A percentile compares a stretch with the other conserved stretches of the same genome.
Evolutionary conservation across 1,140 invertebrate species (phyloP).

Genomic region (Drosophila mayri): DNA sequence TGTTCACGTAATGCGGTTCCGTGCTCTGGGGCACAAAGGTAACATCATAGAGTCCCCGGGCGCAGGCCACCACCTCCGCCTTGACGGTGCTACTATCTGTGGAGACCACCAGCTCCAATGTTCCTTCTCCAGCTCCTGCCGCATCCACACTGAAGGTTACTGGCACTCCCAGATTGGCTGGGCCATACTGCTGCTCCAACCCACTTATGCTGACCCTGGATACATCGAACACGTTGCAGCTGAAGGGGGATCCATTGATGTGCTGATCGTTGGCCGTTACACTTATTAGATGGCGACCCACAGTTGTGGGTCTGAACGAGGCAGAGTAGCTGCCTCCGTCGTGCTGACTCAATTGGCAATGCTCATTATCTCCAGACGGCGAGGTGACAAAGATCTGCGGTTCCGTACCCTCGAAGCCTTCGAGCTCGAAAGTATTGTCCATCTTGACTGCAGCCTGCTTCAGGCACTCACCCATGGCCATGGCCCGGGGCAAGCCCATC

Average conservation of each 20-base stretch:
- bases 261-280: conserved; percentile 93
- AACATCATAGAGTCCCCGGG: conserved; percentile 97
- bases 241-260: conserved; percentile 95
- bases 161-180: conserved; percentile 91
- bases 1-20: conserved; percentile 96
- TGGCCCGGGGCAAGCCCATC: conserved; percentile 85
- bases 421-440: conserved; percentile 83
- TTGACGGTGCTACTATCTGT: conserved; percentile 95
- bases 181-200: conserved; percentile 87
- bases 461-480: conserved; percentile 87
- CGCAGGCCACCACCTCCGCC: conserved; percentile 94
- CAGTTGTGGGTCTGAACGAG: conserved; percentile 92
- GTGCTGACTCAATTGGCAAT: conserved; percentile 86
- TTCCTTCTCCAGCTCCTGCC: conserved; percentile 97
- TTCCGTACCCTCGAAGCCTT: conserved; percentile 86
- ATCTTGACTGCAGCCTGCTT: conserved; percentile 87
- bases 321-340: conserved; percentile 89
- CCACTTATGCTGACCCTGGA: conserved; percentile 93
- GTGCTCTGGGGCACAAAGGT: conserved; percentile 97
- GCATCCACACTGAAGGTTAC: conserved; percentile 97
- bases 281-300: conserved; percentile 93
- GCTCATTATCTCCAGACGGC: conserved; percentile 91
- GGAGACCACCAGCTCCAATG: conserved; percentile 96
- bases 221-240: conserved; percentile 96
- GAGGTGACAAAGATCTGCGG: conserved; percentile 91